Base-by-base conservation (phyloP, 1,140 invertebrate species). In the Lordiphosa stackelbergi region DNA sequence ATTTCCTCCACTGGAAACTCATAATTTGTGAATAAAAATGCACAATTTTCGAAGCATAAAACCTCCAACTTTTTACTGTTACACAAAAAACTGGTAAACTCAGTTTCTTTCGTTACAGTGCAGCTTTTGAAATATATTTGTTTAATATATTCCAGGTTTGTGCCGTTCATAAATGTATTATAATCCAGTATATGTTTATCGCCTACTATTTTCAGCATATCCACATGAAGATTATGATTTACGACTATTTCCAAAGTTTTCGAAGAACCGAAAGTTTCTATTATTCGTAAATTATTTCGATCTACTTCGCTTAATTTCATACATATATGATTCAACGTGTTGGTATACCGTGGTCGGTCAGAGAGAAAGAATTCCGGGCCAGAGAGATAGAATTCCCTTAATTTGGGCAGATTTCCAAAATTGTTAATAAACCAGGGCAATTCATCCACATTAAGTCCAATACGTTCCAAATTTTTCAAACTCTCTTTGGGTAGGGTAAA, bases 71-170 rank as follows among this genome's bases (percentile, higher is more conserved):
- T 11, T 16, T 9, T 7, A 16, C 53, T 51, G n/a, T 52, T 47
- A 0, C 12, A 5, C 31, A 74, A 28, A 6, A 66, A 10, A 5
- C 9, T 13, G 10, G 52, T 11, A 12, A 75, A 38, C 6, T 38
- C 13, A 1, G 10, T 4, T 10, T n/a, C 8, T 19, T 19, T 4
- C 10, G 9, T 1, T 5, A 74, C 53, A 3, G 0, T 24, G 12
- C 54, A 57, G 4, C 10, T 19, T 24, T 49, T 59, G 1, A 78
- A 63, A 57, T 56, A 63, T 5, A 78, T 12, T 43, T 63, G 28
- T 0, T 38, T 61, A 2, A 73, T 52, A 16, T 78, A 47, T 13
- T 24, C 8, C 43, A 65, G 53, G 5, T 8, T 6, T 0, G 3
- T 8, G 0, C 1, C 2, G 1, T 0, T n/a, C 5, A 24, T 2